Evolutionary conservation across 2,888 invertebrate species (phyloP).

Genomic region (Synergus japonicus): DNA sequence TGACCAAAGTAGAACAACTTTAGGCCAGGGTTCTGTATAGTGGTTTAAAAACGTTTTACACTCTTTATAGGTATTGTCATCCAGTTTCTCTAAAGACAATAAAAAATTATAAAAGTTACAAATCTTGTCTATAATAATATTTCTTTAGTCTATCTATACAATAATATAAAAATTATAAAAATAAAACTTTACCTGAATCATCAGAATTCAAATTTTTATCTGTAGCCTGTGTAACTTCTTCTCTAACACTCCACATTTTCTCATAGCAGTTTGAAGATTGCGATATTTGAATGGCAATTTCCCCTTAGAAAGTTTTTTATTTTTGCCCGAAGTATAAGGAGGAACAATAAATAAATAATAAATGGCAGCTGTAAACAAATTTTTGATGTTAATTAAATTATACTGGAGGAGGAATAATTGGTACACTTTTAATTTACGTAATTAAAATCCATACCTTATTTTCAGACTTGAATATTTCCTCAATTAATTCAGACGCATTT

Average conservation of each 20-base stretch:
- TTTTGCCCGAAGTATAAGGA: constrained; percentile 28
- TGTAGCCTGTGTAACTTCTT: not conserved
- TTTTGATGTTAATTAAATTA: not conserved
- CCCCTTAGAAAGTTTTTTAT: constrained; percentile 40
- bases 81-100: not conserved
- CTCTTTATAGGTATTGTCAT: not conserved
- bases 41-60: not conserved
- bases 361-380: constrained; percentile 29
- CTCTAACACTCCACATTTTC: not conserved
- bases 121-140: too few relatives aligned
- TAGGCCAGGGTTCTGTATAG: constrained; percentile 1
- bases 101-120: not conserved
- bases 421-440: too few relatives aligned
- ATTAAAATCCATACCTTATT: not conserved
- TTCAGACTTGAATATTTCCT: constrained; percentile 31
- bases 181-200: not conserved
- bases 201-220: not conserved
- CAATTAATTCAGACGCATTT: constrained; percentile 25
- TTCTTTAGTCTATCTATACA: not conserved
- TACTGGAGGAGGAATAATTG: not conserved
- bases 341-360: too few relatives aligned
- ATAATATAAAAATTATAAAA: not conserved
- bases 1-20: not conserved
- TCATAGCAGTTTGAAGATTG: constrained; percentile 24
- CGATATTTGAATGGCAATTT: constrained; percentile 42